Base-by-base conservation (phyloP, 2,888 invertebrate genomes). In the Zootermopsis nevadensis region DNA sequence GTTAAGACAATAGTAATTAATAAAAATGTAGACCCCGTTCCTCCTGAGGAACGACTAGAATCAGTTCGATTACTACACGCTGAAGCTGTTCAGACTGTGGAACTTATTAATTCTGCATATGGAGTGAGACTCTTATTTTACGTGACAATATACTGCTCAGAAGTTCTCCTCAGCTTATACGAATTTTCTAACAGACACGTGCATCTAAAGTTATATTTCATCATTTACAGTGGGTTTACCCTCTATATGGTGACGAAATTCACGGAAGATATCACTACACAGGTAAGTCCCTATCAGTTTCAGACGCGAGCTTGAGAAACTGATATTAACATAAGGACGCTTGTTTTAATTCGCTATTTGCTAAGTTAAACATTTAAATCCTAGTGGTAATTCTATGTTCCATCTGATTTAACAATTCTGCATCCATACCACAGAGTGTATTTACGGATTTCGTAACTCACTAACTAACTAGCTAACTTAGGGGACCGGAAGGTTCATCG, bases 41-140 rank as follows among this genome's bases (percentile, higher is more conserved):
- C 74, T 38, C 24, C 74, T 38, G 38, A 38, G 74, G 74, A 74
- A 74, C 10, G n/a, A n/a, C 10, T 74, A 27, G 74, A 74, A n/a
- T 8, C 3, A 4, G 38, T 74, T n/a, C 35, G 74, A 74, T 6
- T 74, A 10, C n/a, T 74, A 8, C 74, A 74, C 24, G 74, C 38
- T 38, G 38, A 74, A 38, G 74, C 38, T 2, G 12, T 74, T 22
- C 22, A 74, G n/a, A 38, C 74, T 4, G n/a, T 74, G 7, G n/a
- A 33, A 24, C 24, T 42, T 6, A n/a, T 74, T 8, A 74, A 74
- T n/a, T 24, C 1, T 4, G 74, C 38, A 38, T 74, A 74, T 38
- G 74, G 74, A 22, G 3, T 38, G 0, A 74, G 74, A 74, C 42
- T 74, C 2, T 8, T 74, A 3, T 8, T 38, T 0, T 74, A 33